These are phyloP conservation scores for Salvelinus fontinalis DNA, from an alignment of 2,113 vertebrate species.

Conservation along the genomic window DNA sequence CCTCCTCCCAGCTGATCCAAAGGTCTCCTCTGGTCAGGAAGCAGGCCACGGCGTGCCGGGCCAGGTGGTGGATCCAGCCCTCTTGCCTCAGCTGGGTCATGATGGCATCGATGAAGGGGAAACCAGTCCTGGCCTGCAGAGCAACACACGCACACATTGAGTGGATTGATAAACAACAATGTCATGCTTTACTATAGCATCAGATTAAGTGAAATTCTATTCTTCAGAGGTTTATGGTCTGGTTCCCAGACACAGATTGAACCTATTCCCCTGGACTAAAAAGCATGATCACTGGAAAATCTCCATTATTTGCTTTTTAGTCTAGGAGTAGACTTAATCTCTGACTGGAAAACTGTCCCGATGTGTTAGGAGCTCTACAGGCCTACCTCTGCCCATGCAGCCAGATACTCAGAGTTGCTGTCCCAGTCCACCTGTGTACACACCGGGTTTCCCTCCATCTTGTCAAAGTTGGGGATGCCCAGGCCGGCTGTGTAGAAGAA, in stretches of 20 bases:
- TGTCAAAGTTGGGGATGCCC: conserved; percentile 70
- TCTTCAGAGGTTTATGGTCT: too few relatives aligned
- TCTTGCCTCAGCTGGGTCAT: conserved; percentile 74
- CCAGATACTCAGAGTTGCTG: conserved; percentile 59
- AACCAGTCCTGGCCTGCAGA: conserved; percentile 64
- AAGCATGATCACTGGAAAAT: too few relatives aligned
- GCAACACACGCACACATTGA: neutral
- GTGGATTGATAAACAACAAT: neutral
- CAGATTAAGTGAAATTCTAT: too few relatives aligned
- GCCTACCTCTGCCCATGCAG: conserved; percentile 68
- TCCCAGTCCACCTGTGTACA: conserved; percentile 74
- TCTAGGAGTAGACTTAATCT: too few relatives aligned
- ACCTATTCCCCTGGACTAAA: too few relatives aligned
- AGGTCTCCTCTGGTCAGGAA: conserved; percentile 74
- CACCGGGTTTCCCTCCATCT: conserved; percentile 68
- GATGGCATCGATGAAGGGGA: conserved; percentile 73
- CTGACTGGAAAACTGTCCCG: neutral
- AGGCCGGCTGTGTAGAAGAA: conserved; percentile 74
- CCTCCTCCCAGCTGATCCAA: conserved; percentile 75
- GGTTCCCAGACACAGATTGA: too few relatives aligned
- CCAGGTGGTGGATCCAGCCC: conserved; percentile 78
- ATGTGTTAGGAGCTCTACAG: neutral
- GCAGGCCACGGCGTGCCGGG: conserved; percentile 70
- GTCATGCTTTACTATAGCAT: neutral
- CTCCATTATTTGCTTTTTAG: too few relatives aligned